Conservation (phyloP, 2,888 invertebrate genomes). For the Andrena minutula region DNA sequence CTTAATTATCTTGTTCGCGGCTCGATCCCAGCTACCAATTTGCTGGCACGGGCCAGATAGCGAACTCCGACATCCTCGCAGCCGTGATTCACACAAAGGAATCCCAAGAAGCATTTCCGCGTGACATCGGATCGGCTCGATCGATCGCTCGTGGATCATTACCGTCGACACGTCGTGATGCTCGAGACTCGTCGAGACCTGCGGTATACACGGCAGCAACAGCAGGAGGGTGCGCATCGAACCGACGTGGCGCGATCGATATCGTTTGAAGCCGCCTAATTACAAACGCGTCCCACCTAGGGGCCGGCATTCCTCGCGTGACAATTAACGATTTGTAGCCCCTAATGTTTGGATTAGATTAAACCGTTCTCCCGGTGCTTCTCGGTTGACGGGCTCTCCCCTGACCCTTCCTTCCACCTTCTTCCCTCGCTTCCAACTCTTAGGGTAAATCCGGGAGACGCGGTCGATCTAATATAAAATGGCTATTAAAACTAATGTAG, state of each 20-base stretch:
- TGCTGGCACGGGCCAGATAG: constrained; percentile 43
- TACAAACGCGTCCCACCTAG: constrained; percentile 71
- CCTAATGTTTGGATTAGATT: constrained; percentile 80
- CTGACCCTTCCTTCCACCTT: constrained; percentile 1
- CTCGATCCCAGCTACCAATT: constrained; percentile 44
- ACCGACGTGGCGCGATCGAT: constrained; percentile 70
- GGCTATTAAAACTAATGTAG: too few species aligned
- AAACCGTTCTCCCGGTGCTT: constrained; percentile 45
- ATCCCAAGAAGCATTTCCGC: constrained; percentile 65
- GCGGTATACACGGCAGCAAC: constrained; percentile 39
- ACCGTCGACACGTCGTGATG: constrained; percentile 68
- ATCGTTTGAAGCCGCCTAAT: constrained; percentile 73
- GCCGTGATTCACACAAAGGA: constrained; percentile 61
- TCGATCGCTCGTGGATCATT: constrained; percentile 72
- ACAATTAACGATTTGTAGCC: constrained; percentile 82
- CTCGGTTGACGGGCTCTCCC: constrained; percentile 33
- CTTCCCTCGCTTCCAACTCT: constrained; percentile 5
- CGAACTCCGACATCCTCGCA: constrained; percentile 33
- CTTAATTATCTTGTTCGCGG: constrained; percentile 41
- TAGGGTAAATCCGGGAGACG: too few species aligned
- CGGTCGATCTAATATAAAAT: too few species aligned
- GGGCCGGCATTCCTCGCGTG: constrained; percentile 77
- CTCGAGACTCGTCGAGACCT: constrained; percentile 53
- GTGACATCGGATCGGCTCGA: constrained; percentile 63
- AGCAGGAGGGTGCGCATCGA: constrained; percentile 57